Percentiles rank a stretch among this genome's conserved stretches.
These are phyloP conservation scores for Lytechinus pictus DNA, from an alignment of 35 echinoderm and acorn worm genomes.

Conservation along the genomic window DNA sequence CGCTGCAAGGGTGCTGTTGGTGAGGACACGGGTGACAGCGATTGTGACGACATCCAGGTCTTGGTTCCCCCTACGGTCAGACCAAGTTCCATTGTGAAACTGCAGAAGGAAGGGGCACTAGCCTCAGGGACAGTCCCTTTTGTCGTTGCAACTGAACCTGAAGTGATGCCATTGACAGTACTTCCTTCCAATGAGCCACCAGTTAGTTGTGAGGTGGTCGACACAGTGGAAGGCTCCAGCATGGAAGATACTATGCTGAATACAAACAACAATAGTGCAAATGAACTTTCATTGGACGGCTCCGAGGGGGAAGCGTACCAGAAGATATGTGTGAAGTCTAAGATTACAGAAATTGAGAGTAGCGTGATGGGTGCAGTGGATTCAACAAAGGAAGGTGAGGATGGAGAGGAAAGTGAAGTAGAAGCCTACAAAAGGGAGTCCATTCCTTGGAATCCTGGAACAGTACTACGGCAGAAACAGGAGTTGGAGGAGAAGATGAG, in stretches of 20 bases:
- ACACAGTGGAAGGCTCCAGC: background rate
- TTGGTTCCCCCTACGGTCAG: background rate
- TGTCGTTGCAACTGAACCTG: background rate
- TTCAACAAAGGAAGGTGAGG: background rate
- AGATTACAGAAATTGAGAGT: conserved; percentile 49
- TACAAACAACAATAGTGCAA: conserved; percentile 89
- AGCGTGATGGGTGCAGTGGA: background rate
- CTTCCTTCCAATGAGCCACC: background rate
- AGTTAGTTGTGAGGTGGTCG: background rate
- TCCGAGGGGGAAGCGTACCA: conserved; percentile 20
- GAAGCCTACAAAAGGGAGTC: background rate
- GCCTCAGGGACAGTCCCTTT: background rate
- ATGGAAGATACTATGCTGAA: conserved; percentile 48
- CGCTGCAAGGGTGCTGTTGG: background rate
- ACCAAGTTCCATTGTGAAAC: conserved; percentile 27
- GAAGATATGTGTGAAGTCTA: conserved; percentile 46
- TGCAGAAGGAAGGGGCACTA: conserved; percentile 30
- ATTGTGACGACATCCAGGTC: background rate
- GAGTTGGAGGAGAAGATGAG: conserved; percentile 78
- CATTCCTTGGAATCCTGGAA: conserved; percentile 71
- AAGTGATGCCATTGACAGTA: background rate
- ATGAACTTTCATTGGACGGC: conserved; percentile 7
- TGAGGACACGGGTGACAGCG: background rate
- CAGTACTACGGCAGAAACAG: conserved; percentile 76
- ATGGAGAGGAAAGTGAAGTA: background rate